A percentile compares a stretch with the other conserved stretches of the same genome.
Evolutionary conservation across 2,888 invertebrate genomes (phyloP).

Genomic region (Myopa testacea): DNA sequence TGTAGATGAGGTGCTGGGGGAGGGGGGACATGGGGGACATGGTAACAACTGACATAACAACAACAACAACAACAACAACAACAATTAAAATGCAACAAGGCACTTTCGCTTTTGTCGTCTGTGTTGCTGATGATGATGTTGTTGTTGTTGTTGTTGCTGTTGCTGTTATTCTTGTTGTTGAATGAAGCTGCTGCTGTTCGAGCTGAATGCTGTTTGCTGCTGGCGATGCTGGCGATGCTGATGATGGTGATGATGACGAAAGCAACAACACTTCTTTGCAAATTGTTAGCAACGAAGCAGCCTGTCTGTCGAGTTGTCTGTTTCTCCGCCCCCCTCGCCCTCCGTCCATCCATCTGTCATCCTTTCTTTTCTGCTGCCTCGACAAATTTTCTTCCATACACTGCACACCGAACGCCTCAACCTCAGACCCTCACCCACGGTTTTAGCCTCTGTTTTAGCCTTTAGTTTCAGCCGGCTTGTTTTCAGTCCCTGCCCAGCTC

Average conservation of each 20-base stretch:
- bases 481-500: too few species aligned
- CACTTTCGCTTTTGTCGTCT: slow-evolving; percentile 40
- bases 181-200: background rate
- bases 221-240: background rate
- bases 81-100: slow-evolving; percentile 54
- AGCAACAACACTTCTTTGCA: slow-evolving; percentile 25
- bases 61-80: slow-evolving; percentile 47
- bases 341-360: slow-evolving; percentile 20
- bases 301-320: slow-evolving; percentile 1
- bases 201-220: background rate
- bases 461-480: too few species aligned
- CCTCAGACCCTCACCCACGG: background rate
- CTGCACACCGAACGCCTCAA: background rate
- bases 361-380: slow-evolving; percentile 28
- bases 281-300: slow-evolving; percentile 4
- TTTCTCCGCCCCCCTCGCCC: background rate
- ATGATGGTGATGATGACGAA: slow-evolving; percentile 24
- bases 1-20: background rate
- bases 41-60: slow-evolving; percentile 26
- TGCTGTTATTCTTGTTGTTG: background rate
- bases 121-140: slow-evolving; percentile 26
- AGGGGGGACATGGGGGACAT: background rate
- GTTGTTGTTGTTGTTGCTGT: slow-evolving; percentile 32
- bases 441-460: too few species aligned
- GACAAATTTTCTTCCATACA: slow-evolving; percentile 18